Evolutionary conservation across 2,888 invertebrate genomes (phyloP).

Genomic region (Epinotia bilunana): DNA sequence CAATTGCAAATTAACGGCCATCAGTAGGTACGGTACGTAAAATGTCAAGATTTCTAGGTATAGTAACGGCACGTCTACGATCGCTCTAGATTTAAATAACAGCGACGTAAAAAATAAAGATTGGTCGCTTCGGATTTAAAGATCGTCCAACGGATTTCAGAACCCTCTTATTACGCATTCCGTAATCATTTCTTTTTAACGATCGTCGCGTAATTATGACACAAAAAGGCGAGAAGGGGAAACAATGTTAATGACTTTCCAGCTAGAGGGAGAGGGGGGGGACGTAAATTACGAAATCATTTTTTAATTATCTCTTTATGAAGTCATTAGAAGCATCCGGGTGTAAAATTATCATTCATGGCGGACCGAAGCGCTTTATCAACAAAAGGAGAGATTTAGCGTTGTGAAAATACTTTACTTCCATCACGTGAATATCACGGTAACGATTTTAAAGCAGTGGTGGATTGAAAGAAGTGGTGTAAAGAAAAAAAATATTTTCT

Average conservation of each 20-base stretch:
- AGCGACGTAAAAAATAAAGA: neutral
- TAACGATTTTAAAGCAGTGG: neutral
- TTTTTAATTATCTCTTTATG: constrained; percentile 44
- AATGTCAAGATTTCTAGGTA: too few species aligned
- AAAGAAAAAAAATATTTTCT: too few species aligned
- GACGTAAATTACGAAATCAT: constrained; percentile 42
- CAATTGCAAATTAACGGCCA: too few species aligned
- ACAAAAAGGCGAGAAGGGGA: constrained; percentile 32
- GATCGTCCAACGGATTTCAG: neutral
- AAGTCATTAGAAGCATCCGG: constrained; percentile 41
- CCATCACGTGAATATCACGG: constrained; percentile 7
- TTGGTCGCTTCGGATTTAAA: neutral
- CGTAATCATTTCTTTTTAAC: constrained; percentile 35
- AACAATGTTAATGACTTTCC: constrained; percentile 38
- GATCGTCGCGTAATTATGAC: constrained; percentile 25
- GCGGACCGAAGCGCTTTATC: neutral
- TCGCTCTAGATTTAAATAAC: neutral
- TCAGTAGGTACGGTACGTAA: too few species aligned
- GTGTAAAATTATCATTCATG: constrained; percentile 34
- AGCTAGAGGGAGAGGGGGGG: neutral
- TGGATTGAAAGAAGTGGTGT: too few species aligned
- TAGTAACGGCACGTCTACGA: neutral
- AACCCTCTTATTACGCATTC: constrained; percentile 12
- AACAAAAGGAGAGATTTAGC: constrained; percentile 12
- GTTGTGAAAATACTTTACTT: constrained; percentile 10